A percentile compares a stretch with the other conserved stretches of the same genome.
Evolutionary conservation across 2,888 invertebrate species (phyloP).

Genomic region (Lithosia quadra): DNA sequence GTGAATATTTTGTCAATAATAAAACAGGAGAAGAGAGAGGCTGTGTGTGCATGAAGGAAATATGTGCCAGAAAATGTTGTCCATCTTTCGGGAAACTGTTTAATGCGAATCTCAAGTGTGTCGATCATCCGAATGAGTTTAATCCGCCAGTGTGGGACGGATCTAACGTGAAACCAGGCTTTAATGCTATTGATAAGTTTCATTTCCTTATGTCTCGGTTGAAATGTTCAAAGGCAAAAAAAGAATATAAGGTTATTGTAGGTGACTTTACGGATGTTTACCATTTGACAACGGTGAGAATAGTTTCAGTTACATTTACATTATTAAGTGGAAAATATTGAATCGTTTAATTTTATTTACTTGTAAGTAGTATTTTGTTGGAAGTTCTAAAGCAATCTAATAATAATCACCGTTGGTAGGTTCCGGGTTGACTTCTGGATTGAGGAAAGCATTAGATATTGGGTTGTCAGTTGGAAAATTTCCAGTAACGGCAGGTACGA

Average conservation of each 20-base stretch:
- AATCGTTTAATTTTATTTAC: too few species aligned
- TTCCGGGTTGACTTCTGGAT: too few species aligned
- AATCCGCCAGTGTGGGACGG: not conserved
- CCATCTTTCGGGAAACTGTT: not conserved
- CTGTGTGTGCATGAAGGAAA: constrained; percentile 64
- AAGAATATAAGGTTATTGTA: not conserved
- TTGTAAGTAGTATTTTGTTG: too few species aligned
- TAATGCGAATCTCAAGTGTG: not conserved
- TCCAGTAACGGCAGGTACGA: too few species aligned
- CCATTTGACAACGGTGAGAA: not conserved
- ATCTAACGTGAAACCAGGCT: not conserved
- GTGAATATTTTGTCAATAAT: constrained; percentile 63
- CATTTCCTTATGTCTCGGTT: not conserved
- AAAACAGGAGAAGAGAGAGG: constrained; percentile 55
- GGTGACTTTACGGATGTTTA: not conserved
- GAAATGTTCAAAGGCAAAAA: not conserved
- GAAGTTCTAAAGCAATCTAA: too few species aligned
- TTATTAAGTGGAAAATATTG: too few species aligned
- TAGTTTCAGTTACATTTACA: too few species aligned
- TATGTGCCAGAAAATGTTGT: constrained; percentile 6
- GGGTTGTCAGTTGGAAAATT: too few species aligned
- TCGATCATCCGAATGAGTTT: not conserved
- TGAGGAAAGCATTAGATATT: too few species aligned
- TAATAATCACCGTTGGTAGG: too few species aligned
- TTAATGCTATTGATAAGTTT: not conserved